A percentile compares a stretch with the other conserved stretches of the same genome.
Conservation (phyloP, 2,888 invertebrate species). For the Caenorhabditis sp. region DNA sequence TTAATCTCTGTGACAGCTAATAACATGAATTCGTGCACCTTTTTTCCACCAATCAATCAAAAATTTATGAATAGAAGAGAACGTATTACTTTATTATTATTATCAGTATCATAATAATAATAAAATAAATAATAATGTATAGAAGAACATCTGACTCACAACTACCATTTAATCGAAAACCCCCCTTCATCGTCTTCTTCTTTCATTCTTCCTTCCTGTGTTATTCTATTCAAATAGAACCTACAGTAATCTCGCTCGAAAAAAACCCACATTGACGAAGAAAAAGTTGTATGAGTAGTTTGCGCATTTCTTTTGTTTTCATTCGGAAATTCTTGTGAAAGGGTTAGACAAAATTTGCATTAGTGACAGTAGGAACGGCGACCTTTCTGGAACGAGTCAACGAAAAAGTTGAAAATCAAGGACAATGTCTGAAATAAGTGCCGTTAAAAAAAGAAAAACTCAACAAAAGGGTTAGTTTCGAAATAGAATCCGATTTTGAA, state of each 20-base stretch:
- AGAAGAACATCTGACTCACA: not conserved
- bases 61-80: not conserved
- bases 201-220: not conserved
- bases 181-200: not conserved
- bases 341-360: not conserved
- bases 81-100: too few relatives aligned
- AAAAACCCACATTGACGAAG: not conserved
- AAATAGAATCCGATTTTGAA: too few relatives aligned
- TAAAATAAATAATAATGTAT: not conserved
- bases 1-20: not conserved
- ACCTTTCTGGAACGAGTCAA: not conserved
- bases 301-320: constrained; percentile 1
- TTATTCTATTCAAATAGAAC: not conserved
- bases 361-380: not conserved
- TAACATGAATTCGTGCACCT: not conserved
- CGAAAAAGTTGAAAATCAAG: not conserved
- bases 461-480: too few relatives aligned
- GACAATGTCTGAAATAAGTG: not conserved
- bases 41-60: not conserved
- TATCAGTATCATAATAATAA: not conserved
- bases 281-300: not conserved
- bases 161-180: not conserved
- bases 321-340: not conserved
- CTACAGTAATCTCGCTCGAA: not conserved
- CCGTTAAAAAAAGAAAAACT: too few relatives aligned